Percentiles rank a stretch among this genome's conserved stretches.
Conservation (phyloP, 2,888 invertebrate genomes). For the Euproctis similis region DNA sequence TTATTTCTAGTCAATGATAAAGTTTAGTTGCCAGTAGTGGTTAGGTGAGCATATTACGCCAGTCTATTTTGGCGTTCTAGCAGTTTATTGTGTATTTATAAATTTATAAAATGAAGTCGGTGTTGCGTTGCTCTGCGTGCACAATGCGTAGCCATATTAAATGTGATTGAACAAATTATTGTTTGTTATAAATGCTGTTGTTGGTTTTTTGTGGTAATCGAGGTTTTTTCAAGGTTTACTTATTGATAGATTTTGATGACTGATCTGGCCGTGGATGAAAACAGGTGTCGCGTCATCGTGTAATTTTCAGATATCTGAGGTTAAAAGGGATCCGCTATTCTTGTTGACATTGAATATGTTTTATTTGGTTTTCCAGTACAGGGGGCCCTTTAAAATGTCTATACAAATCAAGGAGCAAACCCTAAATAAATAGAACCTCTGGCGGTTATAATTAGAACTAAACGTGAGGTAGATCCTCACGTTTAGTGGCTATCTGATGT, state of each 20-base stretch:
- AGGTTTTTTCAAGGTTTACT: conserved; percentile 9
- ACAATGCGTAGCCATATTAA: too few relatives aligned
- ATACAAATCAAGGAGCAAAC: too few relatives aligned
- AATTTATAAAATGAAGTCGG: conserved; percentile 23
- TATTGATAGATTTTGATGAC: neutral
- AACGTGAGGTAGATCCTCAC: too few relatives aligned
- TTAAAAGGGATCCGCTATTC: too few relatives aligned
- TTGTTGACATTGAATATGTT: too few relatives aligned
- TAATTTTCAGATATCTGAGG: too few relatives aligned
- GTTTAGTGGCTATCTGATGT: too few relatives aligned
- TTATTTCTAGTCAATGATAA: conserved; percentile 43
- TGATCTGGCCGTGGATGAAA: conserved; percentile 6
- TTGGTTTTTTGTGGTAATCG: conserved; percentile 10
- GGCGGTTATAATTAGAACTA: too few relatives aligned
- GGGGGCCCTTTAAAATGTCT: too few relatives aligned
- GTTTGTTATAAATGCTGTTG: conserved; percentile 17
- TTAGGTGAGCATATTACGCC: conserved; percentile 9
- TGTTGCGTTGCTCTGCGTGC: conserved; percentile 12
- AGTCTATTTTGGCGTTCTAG: conserved; percentile 35
- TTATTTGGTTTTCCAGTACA: too few relatives aligned
- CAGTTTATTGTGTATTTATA: conserved; percentile 39
- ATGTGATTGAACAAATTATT: conserved; percentile 20
- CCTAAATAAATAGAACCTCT: too few relatives aligned
- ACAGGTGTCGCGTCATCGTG: conserved; percentile 6
- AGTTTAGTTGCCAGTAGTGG: conserved; percentile 25